Evolutionary conservation across 2,797 vertebrate genomes (phyloP), one percentile per base, ranked within the genome.

Genomic region (Chelon labrosus): DNA sequence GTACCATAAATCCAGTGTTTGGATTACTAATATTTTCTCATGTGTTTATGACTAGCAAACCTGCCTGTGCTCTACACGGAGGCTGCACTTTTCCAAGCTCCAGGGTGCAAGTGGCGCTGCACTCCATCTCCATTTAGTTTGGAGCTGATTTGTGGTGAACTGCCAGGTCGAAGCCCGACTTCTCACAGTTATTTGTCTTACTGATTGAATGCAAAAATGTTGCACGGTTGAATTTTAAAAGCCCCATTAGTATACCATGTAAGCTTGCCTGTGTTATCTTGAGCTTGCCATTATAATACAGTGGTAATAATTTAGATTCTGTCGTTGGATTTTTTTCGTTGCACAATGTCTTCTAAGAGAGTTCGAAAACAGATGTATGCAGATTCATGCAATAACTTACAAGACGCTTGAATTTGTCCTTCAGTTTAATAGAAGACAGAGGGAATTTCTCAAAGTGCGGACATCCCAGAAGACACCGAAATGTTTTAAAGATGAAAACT

Each of bases 11-110:
- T 88, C 75, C 65, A 27, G 49, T 71, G 71, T 84, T 86, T 83
- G 84, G 79, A 85, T 79, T 80, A 64, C 63, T 84, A 83, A 87
- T 81, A 74, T 85, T 85, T 85, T 87, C 70, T 72, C 17, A 35
- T 35, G 61, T 77, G 80, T 90, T 92, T 89, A 86, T 81, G 81
- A 80, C 81, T 67, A 65, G 74, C 83, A 79, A 87, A 91, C 82
- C 84, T 82, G 77, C 73, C 77, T 70, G 81, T 85, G 65, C 65
- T 57, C 31, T 35, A 7, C 31, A 68, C 53, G 44, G 56, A 79
- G 65, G 44, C 70, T 14, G 22, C 9, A 25, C 77, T 80, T 85
- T 87, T 86, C 90, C 86, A 84, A 84, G 85, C 85, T 89, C 82
- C 86, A 56, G 85, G 91, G 85, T 79, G 80, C 80, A 81, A 81